Percentiles rank a stretch among this genome's conserved stretches.
phyloP scores from a whole-genome alignment of 1,140 invertebrate species.

The Leptonema lineaticorne region DNA sequence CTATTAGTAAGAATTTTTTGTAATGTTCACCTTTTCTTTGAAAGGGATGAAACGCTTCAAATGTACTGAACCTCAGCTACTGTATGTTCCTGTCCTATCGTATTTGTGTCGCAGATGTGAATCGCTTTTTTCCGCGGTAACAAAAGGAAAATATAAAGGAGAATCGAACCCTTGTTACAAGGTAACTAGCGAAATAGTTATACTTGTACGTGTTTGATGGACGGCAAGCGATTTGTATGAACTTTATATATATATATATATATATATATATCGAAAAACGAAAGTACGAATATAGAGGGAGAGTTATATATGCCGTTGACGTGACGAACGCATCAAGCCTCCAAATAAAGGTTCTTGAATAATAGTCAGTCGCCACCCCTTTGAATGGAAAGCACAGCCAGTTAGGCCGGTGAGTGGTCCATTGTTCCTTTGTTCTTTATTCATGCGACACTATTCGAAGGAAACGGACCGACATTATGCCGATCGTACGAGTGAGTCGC shows the following conservation, averaged over 20 bases:
- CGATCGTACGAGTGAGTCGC: background rate
- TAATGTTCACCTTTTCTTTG: too few relatives aligned
- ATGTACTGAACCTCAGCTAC: too few relatives aligned
- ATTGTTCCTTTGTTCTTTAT: conserved; percentile 32
- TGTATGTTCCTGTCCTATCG: too few relatives aligned
- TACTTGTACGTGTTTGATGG: background rate
- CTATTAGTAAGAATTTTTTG: too few relatives aligned
- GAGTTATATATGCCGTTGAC: conserved; percentile 9
- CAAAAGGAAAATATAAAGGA: background rate
- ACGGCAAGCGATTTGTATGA: background rate
- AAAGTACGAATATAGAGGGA: background rate
- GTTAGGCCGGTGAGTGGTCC: conserved; percentile 23
- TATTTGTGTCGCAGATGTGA: too few relatives aligned
- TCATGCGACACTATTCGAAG: conserved; percentile 27
- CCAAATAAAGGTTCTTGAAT: conserved; percentile 18
- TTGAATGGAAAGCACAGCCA: conserved; percentile 19
- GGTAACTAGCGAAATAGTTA: background rate
- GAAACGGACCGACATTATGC: conserved; percentile 12
- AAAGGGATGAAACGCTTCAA: too few relatives aligned
- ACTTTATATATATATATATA: too few relatives aligned
- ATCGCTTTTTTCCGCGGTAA: background rate
- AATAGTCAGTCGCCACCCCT: conserved; percentile 11
- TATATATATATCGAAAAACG: too few relatives aligned
- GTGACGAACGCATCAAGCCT: conserved; percentile 22
- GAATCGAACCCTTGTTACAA: conserved; percentile 8